A percentile compares a stretch with the other conserved stretches of the same genome.
These are phyloP conservation scores for Noctuana brunneofusca DNA, from an alignment of 2,888 invertebrate genomes.

Conservation along the genomic window DNA sequence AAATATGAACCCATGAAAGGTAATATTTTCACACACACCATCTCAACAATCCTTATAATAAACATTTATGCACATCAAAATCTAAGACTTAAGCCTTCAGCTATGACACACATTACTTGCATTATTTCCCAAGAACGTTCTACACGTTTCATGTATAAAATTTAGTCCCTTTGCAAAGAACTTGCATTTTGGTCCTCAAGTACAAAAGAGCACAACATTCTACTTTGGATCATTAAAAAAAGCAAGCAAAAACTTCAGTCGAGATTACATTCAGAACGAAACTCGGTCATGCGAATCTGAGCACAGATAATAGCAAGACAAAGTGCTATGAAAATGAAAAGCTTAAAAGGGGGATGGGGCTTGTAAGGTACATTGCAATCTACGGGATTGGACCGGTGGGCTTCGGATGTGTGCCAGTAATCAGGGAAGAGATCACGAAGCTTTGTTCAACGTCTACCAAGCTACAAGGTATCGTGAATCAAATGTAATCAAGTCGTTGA, in stretches of 20 bases:
- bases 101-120: no score
- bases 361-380: conserved; percentile 13
- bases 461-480: not conserved
- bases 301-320: conserved; percentile 30
- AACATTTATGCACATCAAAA: no score
- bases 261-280: conserved; percentile 31
- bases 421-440: conserved; percentile 7
- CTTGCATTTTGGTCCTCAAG: not conserved
- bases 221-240: conserved; percentile 18
- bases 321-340: conserved; percentile 34
- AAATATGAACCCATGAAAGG: no score
- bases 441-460: conserved; percentile 7
- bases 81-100: no score
- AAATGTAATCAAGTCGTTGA: not conserved
- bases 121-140: not conserved
- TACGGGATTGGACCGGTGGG: conserved; percentile 23
- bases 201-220: conserved; percentile 11
- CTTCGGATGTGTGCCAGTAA: conserved; percentile 23
- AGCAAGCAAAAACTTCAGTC: conserved; percentile 15
- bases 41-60: no score
- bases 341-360: conserved; percentile 14
- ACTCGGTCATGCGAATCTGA: conserved; percentile 27
- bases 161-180: not conserved
- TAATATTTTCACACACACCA: no score
- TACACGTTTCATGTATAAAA: not conserved